phyloP scores from a whole-genome alignment of 2,888 invertebrate species.

The Dicyrtoma fusca region DNA sequence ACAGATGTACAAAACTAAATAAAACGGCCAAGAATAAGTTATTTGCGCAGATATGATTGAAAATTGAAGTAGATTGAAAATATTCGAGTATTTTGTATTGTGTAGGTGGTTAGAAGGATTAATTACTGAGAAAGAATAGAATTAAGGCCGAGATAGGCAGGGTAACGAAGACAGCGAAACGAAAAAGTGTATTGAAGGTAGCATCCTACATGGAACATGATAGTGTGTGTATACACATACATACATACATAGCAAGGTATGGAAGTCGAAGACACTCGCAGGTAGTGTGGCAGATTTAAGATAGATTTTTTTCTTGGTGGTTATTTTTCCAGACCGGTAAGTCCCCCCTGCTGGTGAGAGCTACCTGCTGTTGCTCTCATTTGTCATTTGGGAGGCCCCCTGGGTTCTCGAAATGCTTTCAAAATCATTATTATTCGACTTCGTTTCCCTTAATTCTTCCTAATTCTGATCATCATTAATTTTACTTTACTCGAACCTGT shows the following conservation, averaged over 20 bases:
- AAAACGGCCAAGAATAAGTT: too few species aligned
- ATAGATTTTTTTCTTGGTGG: constrained; percentile 45
- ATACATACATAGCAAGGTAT: neutral
- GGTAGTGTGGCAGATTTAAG: constrained; percentile 44
- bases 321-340: constrained; percentile 44
- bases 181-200: too few species aligned
- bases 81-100: too few species aligned
- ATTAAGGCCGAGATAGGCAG: too few species aligned
- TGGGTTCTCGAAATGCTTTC: constrained; percentile 42
- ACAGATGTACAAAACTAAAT: too few species aligned
- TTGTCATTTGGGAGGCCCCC: constrained; percentile 49
- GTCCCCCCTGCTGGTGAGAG: constrained; percentile 52
- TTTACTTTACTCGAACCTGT: constrained; percentile 41
- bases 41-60: too few species aligned
- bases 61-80: too few species aligned
- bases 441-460: constrained; percentile 43
- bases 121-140: too few species aligned
- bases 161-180: too few species aligned
- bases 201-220: too few species aligned
- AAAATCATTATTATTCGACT: constrained; percentile 43
- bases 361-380: constrained; percentile 53
- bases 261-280: constrained; percentile 28
- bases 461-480: constrained; percentile 50
- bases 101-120: too few species aligned
- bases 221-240: too few species aligned